Evolutionary conservation across 2,113 vertebrate genomes (phyloP).

Genomic region (Nanger granti): DNA sequence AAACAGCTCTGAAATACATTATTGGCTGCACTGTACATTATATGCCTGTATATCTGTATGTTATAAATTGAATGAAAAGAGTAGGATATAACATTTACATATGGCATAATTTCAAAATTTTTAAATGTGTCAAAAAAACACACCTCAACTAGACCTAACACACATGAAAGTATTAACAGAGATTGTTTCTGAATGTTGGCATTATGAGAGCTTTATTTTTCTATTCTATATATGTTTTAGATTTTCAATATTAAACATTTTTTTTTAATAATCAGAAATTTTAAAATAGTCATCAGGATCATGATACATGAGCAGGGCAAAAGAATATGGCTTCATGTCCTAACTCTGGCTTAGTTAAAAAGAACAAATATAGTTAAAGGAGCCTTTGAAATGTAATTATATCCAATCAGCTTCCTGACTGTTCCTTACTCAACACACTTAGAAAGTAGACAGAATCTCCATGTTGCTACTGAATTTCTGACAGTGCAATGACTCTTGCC

Average conservation of each 20-base stretch:
- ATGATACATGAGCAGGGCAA: not conserved
- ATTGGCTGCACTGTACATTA: not conserved
- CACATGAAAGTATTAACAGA: not conserved
- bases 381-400: not conserved
- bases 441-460: not conserved
- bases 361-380: not conserved
- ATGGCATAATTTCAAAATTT: not conserved
- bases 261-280: not conserved
- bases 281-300: not conserved
- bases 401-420: not conserved
- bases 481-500: not conserved
- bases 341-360: not conserved
- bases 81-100: not conserved
- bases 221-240: not conserved
- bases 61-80: not conserved
- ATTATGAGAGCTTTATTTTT: not conserved
- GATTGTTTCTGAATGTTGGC: not conserved
- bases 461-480: not conserved
- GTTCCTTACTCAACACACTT: not conserved
- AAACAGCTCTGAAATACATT: not conserved
- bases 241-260: not conserved
- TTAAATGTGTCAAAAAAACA: not conserved
- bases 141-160: not conserved
- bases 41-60: not conserved
- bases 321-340: not conserved